These are phyloP conservation scores for Rhea americana DNA, from an alignment of 2,113 vertebrate species.

Conservation along the genomic window DNA sequence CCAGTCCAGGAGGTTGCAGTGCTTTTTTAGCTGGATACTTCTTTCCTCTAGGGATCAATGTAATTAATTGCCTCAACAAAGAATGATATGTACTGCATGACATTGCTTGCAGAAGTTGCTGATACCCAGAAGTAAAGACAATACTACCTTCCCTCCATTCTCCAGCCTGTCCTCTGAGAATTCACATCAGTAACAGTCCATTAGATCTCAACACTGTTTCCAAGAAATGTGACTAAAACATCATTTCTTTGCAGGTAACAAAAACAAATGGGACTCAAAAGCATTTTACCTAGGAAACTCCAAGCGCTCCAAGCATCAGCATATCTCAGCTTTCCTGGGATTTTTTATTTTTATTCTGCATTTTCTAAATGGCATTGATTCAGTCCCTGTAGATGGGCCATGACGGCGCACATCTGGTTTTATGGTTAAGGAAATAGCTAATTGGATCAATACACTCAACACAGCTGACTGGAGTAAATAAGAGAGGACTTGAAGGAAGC, in stretches of 20 bases:
- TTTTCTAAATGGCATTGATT: conserved; percentile 62
- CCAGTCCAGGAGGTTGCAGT: neutral
- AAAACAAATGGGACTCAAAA: conserved; percentile 64
- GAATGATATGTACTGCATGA: neutral
- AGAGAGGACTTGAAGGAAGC: conserved; percentile 30
- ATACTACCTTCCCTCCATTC: neutral
- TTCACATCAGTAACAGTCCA: conserved; percentile 42
- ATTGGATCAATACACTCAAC: conserved; percentile 40
- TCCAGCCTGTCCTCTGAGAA: neutral
- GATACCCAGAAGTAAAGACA: conserved; percentile 50
- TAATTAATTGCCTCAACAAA: conserved; percentile 31
- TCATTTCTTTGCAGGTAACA: conserved; percentile 63
- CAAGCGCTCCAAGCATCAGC: conserved; percentile 37
- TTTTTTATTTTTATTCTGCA: conserved; percentile 51
- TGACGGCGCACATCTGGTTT: conserved; percentile 67
- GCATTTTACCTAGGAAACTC: conserved; percentile 49
- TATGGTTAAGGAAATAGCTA: conserved; percentile 55
- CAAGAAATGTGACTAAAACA: conserved; percentile 46
- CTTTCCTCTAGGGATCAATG: neutral
- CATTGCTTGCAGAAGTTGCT: conserved; percentile 19
- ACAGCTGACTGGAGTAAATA: conserved; percentile 68
- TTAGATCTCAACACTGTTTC: conserved; percentile 33
- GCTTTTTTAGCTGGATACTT: neutral
- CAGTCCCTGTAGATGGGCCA: conserved; percentile 59
- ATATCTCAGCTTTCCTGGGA: conserved; percentile 51